Evolutionary conservation across 2,888 invertebrate species (phyloP).

Genomic region (Mystacides longicornis): DNA sequence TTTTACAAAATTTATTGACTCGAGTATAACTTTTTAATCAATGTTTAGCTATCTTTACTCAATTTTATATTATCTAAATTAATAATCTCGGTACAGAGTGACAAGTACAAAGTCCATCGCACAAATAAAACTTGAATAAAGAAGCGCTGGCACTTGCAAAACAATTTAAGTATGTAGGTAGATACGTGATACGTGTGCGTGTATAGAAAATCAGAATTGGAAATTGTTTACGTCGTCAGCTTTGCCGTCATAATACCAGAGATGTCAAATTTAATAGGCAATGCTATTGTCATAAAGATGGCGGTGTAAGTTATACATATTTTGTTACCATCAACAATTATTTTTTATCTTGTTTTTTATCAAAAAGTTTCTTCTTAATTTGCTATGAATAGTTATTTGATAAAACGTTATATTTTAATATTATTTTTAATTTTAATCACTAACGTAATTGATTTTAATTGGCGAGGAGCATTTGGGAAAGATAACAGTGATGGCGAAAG

Average conservation of each 20-base stretch:
- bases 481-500: too few species aligned
- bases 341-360: too few species aligned
- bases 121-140: constrained; percentile 11
- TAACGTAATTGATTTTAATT: too few species aligned
- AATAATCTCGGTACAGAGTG: constrained; percentile 9
- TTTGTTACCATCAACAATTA: too few species aligned
- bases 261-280: not conserved
- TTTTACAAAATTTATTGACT: not conserved
- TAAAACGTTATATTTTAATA: too few species aligned
- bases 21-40: not conserved
- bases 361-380: too few species aligned
- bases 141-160: not conserved
- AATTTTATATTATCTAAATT: constrained; percentile 1
- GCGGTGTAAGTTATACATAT: not conserved
- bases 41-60: not conserved
- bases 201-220: not conserved
- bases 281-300: not conserved
- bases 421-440: too few species aligned
- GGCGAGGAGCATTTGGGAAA: too few species aligned
- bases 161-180: too few species aligned
- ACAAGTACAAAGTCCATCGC: constrained; percentile 21
- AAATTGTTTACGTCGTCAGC: not conserved
- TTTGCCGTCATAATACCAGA: not conserved
- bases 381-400: too few species aligned
- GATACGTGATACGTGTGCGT: too few species aligned